A percentile compares a stretch with the other conserved stretches of the same genome.
Conservation (phyloP, 2,797 vertebrate genomes). For the Apogon hyalosoma region DNA sequence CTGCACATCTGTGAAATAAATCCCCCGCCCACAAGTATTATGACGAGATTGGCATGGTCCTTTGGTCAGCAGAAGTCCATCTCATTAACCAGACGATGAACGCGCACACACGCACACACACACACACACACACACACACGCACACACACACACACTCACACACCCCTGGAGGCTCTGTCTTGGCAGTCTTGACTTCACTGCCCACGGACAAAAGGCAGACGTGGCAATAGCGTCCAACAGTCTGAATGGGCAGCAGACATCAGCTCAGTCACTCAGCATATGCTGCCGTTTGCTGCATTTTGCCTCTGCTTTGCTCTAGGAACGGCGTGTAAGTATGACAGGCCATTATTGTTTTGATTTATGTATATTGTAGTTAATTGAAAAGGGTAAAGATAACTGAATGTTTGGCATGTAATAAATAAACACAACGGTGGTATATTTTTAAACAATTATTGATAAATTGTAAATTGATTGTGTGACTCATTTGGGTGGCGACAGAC, state of each 20-base stretch:
- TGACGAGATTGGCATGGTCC: conserved; percentile 40
- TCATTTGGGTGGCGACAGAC: too few relatives aligned
- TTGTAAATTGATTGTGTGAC: too few relatives aligned
- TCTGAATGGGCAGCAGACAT: conserved; percentile 36
- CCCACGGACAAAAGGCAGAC: conserved; percentile 47
- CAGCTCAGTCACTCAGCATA: conserved; percentile 27
- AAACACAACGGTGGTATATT: too few relatives aligned
- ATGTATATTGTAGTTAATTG: too few relatives aligned
- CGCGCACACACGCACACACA: conserved; percentile 9
- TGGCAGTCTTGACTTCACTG: conserved; percentile 49
- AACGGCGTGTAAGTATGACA: not conserved
- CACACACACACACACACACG: conserved; percentile 15
- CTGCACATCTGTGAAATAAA: conserved; percentile 40
- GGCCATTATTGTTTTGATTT: not conserved
- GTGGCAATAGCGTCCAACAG: conserved; percentile 15
- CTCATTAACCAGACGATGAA: conserved; percentile 41
- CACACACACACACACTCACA: conserved; percentile 12
- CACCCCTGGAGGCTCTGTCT: conserved; percentile 42
- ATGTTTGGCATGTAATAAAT: too few relatives aligned
- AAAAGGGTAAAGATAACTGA: too few relatives aligned
- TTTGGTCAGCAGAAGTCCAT: conserved; percentile 61
- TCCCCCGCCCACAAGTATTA: conserved; percentile 42
- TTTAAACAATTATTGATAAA: too few relatives aligned
- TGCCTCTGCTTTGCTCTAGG: conserved; percentile 15
- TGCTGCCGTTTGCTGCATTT: conserved; percentile 41